Evolutionary conservation across 2,797 vertebrate genomes (phyloP).

Genomic region (Cheirogaleus major): DNA sequence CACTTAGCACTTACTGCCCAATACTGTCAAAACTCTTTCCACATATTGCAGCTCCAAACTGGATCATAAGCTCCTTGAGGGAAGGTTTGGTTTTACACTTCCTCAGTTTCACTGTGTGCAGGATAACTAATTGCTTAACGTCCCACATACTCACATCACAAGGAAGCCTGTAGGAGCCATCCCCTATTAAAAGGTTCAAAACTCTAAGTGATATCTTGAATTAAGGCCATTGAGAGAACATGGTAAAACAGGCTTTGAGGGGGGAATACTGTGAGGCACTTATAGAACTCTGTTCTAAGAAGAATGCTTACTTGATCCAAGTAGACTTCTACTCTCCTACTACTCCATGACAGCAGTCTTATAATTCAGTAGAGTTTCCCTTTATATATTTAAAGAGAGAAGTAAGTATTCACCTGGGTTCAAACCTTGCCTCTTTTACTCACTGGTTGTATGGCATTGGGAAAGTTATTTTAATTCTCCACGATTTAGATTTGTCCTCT

Average conservation of each 20-base stretch:
- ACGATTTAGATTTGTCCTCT: neutral
- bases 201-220: neutral
- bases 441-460: neutral
- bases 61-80: neutral
- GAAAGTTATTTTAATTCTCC: neutral
- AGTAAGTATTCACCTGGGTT: neutral
- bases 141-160: neutral
- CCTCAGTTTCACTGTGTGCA: neutral
- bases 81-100: neutral
- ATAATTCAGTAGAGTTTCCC: neutral
- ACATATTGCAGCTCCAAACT: neutral
- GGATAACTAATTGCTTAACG: neutral
- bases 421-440: neutral
- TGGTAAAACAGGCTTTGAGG: neutral
- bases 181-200: neutral
- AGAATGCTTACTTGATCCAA: neutral
- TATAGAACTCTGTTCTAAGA: neutral
- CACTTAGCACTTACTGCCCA: neutral
- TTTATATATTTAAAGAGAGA: neutral
- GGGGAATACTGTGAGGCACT: neutral
- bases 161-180: neutral
- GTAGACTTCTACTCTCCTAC: neutral
- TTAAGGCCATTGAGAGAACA: neutral
- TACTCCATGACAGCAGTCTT: neutral
- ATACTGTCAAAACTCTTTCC: neutral